A percentile compares a stretch with the other conserved stretches of the same genome.
Evolutionary conservation across 1,140 invertebrate species (phyloP).

Genomic region (Orius laevigatus): DNA sequence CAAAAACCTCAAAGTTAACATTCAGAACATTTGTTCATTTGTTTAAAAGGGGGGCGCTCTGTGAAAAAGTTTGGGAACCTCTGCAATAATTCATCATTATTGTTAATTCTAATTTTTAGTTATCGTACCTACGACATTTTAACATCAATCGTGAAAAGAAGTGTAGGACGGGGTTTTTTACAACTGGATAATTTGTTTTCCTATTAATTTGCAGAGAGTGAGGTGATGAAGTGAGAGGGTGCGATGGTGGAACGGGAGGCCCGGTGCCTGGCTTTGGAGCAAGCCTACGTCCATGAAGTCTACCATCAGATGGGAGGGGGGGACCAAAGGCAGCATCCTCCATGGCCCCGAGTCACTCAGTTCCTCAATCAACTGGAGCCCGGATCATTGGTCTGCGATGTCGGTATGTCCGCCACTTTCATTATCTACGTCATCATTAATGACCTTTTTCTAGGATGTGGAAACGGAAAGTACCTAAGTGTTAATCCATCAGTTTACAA

Average conservation of each 20-base stretch:
- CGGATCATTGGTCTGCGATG: conserved; percentile 80
- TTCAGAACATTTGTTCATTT: no score
- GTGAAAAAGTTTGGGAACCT: no score
- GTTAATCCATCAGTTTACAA: conserved; percentile 72
- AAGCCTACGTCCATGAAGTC: conserved; percentile 87
- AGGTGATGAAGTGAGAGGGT: conserved; percentile 18
- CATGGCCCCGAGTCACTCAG: conserved; percentile 69
- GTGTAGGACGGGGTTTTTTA: no score
- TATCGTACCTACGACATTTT: no score
- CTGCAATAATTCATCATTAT: no score
- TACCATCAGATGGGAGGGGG: conserved; percentile 60
- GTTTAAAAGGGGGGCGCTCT: no score
- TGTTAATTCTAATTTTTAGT: no score
- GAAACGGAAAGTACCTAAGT: conserved; percentile 81
- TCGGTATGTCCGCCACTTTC: conserved; percentile 39
- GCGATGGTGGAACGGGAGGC: conserved; percentile 37
- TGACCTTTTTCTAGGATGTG: conserved; percentile 49
- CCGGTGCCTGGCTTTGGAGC: conserved; percentile 69
- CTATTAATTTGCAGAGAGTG: conserved; percentile 7
- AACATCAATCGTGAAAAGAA: no score
- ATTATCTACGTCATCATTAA: background rate
- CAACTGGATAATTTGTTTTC: background rate
- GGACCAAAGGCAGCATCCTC: conserved; percentile 30
- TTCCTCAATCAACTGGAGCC: conserved; percentile 77
- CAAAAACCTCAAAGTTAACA: no score